Base-by-base conservation (phyloP, 2,888 invertebrate genomes). In the Epirrita christyi region DNA sequence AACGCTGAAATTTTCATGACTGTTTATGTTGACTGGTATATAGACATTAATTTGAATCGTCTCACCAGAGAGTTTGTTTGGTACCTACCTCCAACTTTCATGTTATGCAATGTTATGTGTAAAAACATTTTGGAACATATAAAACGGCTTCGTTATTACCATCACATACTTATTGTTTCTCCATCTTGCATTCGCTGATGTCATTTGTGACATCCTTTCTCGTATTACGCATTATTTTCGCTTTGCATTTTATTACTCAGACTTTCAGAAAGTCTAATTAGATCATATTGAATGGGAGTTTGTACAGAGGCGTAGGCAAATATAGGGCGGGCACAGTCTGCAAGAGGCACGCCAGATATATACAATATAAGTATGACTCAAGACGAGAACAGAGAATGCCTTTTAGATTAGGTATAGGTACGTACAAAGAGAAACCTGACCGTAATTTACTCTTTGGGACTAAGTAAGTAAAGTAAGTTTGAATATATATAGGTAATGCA, bases 321-420 rank as follows among this genome's bases (percentile, higher is more conserved):
- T 71, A 72, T 63, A n/a, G 51, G 60, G 62, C 64, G 55, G 60
- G 57, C 55, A 63, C 55, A 69, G 60, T 66, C 68, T 59, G 63
- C 63, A 67, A 71, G 56, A 73, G 63, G 61, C 68, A 59, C 59
- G 72, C 78, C 80, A 73, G 72, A 83, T 83, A 76, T n/a, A n/a
- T n/a, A n/a, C n/a, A n/a, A n/a, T n/a, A n/a, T 83, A 84, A 78
- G 64, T 56, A 67, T 85, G 85, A 83, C 73, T 80, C 79, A 76
- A 70, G 62, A 61, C 49, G 55, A 64, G 62, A 59, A 64, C 70
- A 73, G 66, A 69, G 63, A 66, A 68, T 72, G 70, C 70, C 68
- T 66, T 66, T 66, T 61, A 38, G 13, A 41, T n/a, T n/a, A n/a
- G n/a, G n/a, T n/a, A n/a, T n/a, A n/a, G n/a, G n/a, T n/a, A 9